Base-by-base conservation (phyloP, 37 sponge, comb jelly and placozoan species). In the Dysidea cf. avara region DNA sequence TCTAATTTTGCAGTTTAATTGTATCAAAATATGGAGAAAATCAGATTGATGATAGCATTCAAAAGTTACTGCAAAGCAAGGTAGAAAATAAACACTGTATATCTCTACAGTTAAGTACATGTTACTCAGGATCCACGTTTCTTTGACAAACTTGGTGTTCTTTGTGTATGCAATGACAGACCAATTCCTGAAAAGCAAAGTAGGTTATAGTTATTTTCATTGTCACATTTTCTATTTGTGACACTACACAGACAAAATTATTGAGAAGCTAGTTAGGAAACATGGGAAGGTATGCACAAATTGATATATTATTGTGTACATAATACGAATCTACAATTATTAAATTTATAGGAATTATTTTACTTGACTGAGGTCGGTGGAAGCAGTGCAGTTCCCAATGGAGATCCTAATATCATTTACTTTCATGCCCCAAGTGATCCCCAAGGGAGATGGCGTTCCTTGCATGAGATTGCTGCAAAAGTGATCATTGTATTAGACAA, bases 131-230 rank as follows among this genome's bases (percentile, higher is more conserved):
- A 87, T 38, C 39, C 57, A 7, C 67, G 88, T 28, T 81, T 72
- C 46, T 39, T 87, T 52, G 78, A 82, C 55, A 81, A 66, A 22
- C 78, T 87, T 32, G 72, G 88, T 4, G 76, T 76, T 46, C 49
- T 82, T 25, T 81, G 88, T 72, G 88, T 87, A 17, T 87, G 88
- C 69, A 77, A 59, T 3, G 74, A 68, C 2, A 76, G 67, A 34
- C 78, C 88, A n/a, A 62, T 81, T 29, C 82, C 81, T 6, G 40
- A 77, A 37, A 87, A 49, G 20, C 88, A 87, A 57, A 69, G 88
- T 87, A 39, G 35, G 77, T 36, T 29, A 56, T 69, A 13, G 26
- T 29, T 3, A 18, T 37, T 38, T 65, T 2, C 3, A 9, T 16
- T 31, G 7, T 14, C 37, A n/a, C 37, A 33, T 16, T 33, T n/a